These are phyloP conservation scores for Oceanodroma tethys DNA, from an alignment of 2,113 vertebrate genomes.

Conservation along the genomic window DNA sequence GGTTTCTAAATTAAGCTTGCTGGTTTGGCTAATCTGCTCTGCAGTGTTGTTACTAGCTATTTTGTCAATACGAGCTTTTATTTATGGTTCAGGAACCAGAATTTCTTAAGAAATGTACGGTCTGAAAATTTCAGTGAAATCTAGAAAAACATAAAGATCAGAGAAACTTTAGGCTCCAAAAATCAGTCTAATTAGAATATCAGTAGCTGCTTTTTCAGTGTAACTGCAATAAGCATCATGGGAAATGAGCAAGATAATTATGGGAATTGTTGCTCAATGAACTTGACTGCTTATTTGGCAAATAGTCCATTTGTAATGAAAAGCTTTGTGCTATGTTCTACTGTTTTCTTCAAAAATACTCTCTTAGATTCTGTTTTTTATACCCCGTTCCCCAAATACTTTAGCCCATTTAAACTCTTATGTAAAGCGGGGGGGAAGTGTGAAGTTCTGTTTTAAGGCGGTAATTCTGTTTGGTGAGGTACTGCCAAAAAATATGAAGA, in stretches of 20 bases:
- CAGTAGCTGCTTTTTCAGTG: not conserved
- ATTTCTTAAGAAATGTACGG: not conserved
- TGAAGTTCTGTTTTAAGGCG: not conserved
- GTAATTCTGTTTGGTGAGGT: not conserved
- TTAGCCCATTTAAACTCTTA: not conserved
- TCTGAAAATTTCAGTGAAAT: not conserved
- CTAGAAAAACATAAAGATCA: not conserved
- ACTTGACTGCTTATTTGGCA: not conserved
- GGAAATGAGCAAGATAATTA: not conserved
- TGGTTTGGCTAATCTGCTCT: not conserved
- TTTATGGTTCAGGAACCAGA: not conserved
- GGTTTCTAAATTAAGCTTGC: not conserved
- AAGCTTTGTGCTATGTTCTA: not conserved
- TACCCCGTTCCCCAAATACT: not conserved
- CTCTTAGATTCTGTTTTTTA: not conserved
- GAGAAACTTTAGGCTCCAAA: not conserved
- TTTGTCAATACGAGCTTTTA: not conserved
- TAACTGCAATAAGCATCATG: not conserved
- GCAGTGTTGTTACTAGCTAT: not conserved
- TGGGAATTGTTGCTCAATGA: not conserved
- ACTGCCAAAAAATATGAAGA: not conserved
- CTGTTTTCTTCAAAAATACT: not conserved
- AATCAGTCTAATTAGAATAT: not conserved
- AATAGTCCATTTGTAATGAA: not conserved
- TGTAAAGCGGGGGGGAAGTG: not conserved